Evolutionary conservation across 1,140 invertebrate genomes (phyloP).

Genomic region (Hylyphantes graminicola): DNA sequence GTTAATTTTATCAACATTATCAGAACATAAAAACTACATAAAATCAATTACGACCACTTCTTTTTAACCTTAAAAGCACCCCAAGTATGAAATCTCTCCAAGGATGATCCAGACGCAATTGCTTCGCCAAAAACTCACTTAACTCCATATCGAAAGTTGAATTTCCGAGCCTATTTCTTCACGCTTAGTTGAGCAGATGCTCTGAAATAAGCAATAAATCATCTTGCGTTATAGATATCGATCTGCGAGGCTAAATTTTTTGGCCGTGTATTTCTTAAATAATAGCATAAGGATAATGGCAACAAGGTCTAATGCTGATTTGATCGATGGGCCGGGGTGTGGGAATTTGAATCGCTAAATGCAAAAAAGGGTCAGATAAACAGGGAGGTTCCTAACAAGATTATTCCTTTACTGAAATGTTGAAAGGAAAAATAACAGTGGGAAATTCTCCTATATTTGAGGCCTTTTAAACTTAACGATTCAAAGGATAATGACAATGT

Average conservation of each 20-base stretch:
- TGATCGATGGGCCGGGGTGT: constrained; percentile 12
- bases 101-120: constrained; percentile 29
- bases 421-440: too few relatives aligned
- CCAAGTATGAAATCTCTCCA: not conserved
- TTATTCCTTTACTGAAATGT: too few relatives aligned
- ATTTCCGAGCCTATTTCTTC: constrained; percentile 38
- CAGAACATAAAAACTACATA: not conserved
- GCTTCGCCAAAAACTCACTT: constrained; percentile 49
- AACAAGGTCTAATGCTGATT: constrained; percentile 7
- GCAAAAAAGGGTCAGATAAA: too few relatives aligned
- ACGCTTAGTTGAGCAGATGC: constrained; percentile 25
- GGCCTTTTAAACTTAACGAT: too few relatives aligned
- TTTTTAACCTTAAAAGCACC: constrained; percentile 10
- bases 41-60: not conserved
- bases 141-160: constrained; percentile 40
- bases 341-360: too few relatives aligned
- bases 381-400: too few relatives aligned
- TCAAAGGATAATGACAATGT: too few relatives aligned
- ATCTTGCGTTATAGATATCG: constrained; percentile 47
- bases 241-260: constrained; percentile 23
- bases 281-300: constrained; percentile 34
- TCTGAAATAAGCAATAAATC: constrained; percentile 42
- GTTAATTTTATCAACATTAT: not conserved
- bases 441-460: too few relatives aligned
- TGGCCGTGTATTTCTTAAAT: not conserved